Conservation (phyloP, 2,888 invertebrate genomes). For the Callosobruchus maculatus region DNA sequence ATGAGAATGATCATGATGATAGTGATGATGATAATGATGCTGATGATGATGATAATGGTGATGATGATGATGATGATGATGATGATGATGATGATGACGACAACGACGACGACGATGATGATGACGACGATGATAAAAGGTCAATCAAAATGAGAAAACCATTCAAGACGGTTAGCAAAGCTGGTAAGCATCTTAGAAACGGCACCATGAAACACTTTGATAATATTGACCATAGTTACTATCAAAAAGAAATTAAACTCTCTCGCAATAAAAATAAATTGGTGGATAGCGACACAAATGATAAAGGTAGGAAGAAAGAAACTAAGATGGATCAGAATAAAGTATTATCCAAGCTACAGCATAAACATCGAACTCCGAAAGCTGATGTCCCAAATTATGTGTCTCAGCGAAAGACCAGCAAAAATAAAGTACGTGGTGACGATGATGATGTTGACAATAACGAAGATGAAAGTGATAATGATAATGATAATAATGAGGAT, state of each 20-base stretch:
- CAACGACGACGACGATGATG: slow-evolving; percentile 9
- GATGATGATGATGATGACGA: slow-evolving; percentile 14
- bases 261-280: neutral
- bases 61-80: slow-evolving; percentile 13
- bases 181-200: neutral
- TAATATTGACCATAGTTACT: neutral
- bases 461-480: slow-evolving; percentile 3
- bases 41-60: neutral
- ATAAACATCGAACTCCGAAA: too few relatives aligned
- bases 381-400: too few relatives aligned
- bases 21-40: too few relatives aligned
- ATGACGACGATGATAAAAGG: slow-evolving; percentile 11
- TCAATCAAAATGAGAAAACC: too few relatives aligned
- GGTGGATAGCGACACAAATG: neutral
- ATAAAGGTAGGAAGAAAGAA: neutral
- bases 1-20: neutral
- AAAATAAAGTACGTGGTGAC: slow-evolving; percentile 1
- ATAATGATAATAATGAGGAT: slow-evolving; percentile 3
- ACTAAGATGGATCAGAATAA: too few relatives aligned
- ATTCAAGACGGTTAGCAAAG: neutral
- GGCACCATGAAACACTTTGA: too few relatives aligned
- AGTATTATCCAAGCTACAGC: too few relatives aligned
- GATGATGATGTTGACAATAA: neutral
- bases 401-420: neutral
- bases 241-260: neutral